These are phyloP conservation scores for Fundulus diaphanus DNA, from an alignment of 2,797 vertebrate genomes.

Conservation along the genomic window DNA sequence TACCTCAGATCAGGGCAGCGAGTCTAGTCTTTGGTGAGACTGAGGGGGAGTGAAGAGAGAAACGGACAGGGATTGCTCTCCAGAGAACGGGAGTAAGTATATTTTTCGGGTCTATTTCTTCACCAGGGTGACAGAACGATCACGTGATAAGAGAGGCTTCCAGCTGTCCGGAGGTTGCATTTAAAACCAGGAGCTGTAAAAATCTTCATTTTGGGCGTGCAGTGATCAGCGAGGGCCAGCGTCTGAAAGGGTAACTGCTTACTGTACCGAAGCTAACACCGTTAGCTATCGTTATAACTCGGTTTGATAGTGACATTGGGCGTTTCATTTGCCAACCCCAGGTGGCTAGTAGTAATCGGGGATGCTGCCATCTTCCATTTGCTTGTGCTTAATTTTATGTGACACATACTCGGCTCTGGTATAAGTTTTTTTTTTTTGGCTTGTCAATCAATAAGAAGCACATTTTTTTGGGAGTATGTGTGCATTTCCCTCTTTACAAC, in stretches of 20 bases:
- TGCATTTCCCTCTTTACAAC: conserved; percentile 42
- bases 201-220: conserved; percentile 40
- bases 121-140: neutral
- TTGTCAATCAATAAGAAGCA: conserved; percentile 50
- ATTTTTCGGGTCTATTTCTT: conserved; percentile 32
- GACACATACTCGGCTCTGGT: conserved; percentile 3
- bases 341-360: conserved; percentile 29
- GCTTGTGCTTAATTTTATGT: conserved; percentile 1
- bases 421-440: conserved; percentile 58
- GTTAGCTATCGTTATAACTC: conserved; percentile 64
- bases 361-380: conserved; percentile 48
- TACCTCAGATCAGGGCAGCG: conserved; percentile 77
- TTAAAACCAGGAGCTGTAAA: neutral
- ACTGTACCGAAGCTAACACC: conserved; percentile 62
- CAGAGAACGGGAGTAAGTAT: conserved; percentile 81
- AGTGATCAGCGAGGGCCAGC: conserved; percentile 61
- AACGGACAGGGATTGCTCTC: conserved; percentile 72
- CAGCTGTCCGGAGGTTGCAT: conserved; percentile 16
- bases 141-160: neutral
- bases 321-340: conserved; percentile 48
- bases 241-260: conserved; percentile 67
- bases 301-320: conserved; percentile 61
- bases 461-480: conserved; percentile 39
- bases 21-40: conserved; percentile 78
- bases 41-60: conserved; percentile 79